phyloP scores from a whole-genome alignment of 2,888 invertebrate genomes.

The Hermodice carunculata region DNA sequence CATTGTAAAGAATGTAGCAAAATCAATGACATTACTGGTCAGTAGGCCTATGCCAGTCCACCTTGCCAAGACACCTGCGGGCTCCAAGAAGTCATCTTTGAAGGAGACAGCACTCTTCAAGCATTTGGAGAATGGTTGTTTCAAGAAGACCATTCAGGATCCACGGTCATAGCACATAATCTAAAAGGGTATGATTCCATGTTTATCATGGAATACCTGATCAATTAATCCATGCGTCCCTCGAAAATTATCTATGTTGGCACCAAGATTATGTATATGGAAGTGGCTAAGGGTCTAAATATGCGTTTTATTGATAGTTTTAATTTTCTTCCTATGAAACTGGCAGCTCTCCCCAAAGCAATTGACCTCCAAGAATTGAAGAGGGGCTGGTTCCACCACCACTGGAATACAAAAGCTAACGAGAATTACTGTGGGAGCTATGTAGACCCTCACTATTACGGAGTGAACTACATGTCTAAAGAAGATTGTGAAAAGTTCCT shows the following conservation, averaged over 20 bases:
- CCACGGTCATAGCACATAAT: too few species aligned
- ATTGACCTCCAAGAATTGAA: not conserved
- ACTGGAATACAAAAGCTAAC: not conserved
- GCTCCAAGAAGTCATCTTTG: too few species aligned
- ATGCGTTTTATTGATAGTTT: slow-evolving; percentile 7
- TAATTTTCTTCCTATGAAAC: not conserved
- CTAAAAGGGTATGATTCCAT: too few species aligned
- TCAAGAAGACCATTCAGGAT: too few species aligned
- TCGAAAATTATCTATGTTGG: not conserved
- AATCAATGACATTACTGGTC: too few species aligned
- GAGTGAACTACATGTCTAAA: not conserved
- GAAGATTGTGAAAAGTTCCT: not conserved
- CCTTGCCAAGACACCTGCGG: too few species aligned
- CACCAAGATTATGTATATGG: not conserved
- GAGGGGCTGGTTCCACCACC: slow-evolving; percentile 9
- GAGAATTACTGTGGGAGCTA: not conserved
- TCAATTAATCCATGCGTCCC: not conserved
- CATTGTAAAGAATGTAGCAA: too few species aligned
- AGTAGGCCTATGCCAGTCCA: too few species aligned
- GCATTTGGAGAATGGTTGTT: too few species aligned
- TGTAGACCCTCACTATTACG: not conserved
- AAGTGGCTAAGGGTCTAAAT: not conserved
- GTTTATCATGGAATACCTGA: too few species aligned
- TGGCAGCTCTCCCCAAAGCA: not conserved
- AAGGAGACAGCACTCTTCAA: too few species aligned